Evolutionary conservation across 2,797 vertebrate genomes (phyloP).

Genomic region (Morus bassanus): DNA sequence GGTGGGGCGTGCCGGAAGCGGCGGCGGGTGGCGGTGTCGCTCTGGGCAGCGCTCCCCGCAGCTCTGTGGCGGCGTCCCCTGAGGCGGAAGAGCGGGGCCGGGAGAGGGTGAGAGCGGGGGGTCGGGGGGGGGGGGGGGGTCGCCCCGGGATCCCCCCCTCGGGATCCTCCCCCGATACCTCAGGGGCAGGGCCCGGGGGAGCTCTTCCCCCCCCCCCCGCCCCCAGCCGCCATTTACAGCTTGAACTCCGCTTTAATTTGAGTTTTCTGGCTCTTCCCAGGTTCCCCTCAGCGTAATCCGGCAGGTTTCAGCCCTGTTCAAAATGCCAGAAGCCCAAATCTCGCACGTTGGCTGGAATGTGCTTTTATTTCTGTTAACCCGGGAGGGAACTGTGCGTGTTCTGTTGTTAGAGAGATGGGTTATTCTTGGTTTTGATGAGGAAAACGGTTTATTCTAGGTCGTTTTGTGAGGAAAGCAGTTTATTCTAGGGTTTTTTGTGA

Average conservation of each 20-base stretch:
- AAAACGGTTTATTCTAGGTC: no score
- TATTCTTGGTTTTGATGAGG: no score
- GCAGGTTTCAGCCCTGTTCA: neutral
- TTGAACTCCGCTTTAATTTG: no score
- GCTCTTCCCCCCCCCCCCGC: no score
- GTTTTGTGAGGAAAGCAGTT: neutral
- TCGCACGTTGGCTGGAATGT: accelerated
- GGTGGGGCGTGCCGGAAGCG: neutral
- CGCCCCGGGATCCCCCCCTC: neutral
- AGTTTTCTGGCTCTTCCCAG: no score
- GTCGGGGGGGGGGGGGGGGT: accelerated
- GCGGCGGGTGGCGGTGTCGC: no score
- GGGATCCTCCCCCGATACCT: neutral
- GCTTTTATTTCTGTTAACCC: neutral
- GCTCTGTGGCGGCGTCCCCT: neutral
- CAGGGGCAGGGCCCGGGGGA: neutral
- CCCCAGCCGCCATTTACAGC: neutral
- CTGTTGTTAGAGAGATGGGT: neutral
- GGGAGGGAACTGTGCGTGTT: accelerated
- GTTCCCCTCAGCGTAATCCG: neutral
- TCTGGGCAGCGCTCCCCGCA: neutral
- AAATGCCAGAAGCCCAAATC: neutral
- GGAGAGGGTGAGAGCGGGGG: neutral
- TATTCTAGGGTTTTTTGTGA: no score
- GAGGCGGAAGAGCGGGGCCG: neutral